Conservation (phyloP, 2,888 invertebrate species). For the Campoletis raptor region DNA sequence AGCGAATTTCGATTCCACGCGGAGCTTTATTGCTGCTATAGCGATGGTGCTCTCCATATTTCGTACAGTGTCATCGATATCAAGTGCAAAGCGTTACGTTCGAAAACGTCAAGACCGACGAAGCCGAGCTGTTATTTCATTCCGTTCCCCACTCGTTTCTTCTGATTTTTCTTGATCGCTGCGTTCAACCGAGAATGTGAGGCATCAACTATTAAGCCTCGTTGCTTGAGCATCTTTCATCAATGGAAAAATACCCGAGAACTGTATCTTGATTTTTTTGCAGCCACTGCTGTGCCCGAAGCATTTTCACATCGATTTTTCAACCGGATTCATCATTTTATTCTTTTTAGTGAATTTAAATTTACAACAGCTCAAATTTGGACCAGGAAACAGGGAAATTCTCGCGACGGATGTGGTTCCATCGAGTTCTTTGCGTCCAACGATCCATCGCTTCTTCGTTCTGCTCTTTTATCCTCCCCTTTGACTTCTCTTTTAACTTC, state of each 20-base stretch:
- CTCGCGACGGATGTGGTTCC: background rate
- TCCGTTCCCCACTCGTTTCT: constrained; percentile 22
- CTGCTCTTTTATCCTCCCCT: background rate
- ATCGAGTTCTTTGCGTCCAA: constrained; percentile 31
- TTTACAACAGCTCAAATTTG: constrained; percentile 10
- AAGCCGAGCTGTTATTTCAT: constrained; percentile 10
- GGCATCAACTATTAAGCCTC: constrained; percentile 45
- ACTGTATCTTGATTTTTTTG: constrained; percentile 27
- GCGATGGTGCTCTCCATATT: constrained; percentile 2
- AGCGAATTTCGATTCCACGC: constrained; percentile 50
- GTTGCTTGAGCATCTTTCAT: constrained; percentile 43
- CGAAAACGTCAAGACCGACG: constrained; percentile 17
- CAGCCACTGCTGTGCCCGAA: background rate
- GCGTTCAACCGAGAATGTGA: constrained; percentile 6
- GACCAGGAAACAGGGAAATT: constrained; percentile 17
- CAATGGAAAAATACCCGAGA: constrained; percentile 62
- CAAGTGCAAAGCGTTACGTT: constrained; percentile 19
- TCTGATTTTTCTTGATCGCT: constrained; percentile 19
- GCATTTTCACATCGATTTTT: background rate
- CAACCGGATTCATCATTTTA: background rate
- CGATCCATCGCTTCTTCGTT: constrained; percentile 10
- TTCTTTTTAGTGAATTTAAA: background rate
- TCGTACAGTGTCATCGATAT: constrained; percentile 47
- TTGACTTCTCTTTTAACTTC: background rate
- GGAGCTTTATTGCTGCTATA: background rate